Conservation (phyloP, 2,797 vertebrate species). For the Sciurus carolinensis region DNA sequence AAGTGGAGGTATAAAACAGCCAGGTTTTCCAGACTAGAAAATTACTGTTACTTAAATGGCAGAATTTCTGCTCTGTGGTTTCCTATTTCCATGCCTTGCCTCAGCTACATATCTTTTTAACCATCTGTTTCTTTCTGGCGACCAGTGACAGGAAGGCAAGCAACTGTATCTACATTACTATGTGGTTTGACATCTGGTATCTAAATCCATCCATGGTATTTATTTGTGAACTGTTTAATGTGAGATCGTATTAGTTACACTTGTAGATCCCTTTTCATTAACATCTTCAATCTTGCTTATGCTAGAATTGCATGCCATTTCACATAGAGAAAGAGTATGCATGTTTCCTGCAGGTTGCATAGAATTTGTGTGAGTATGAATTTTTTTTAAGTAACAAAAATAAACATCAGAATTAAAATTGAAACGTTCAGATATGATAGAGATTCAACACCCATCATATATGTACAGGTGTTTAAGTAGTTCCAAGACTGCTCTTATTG, state of each 20-base stretch:
- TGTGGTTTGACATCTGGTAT: slow-evolving; percentile 84
- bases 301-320: slow-evolving; percentile 20
- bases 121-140: slow-evolving; percentile 88
- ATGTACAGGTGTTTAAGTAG: not conserved
- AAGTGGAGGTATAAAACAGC: slow-evolving; percentile 74
- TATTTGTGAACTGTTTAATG: slow-evolving; percentile 82
- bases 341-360: slow-evolving; percentile 50
- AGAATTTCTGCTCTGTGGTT: slow-evolving; percentile 76
- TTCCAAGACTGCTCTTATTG: not conserved
- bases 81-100: slow-evolving; percentile 56
- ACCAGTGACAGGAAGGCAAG: slow-evolving; percentile 78
- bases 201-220: slow-evolving; percentile 78
- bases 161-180: slow-evolving; percentile 81
- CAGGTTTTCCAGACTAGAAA: slow-evolving; percentile 83
- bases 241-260: slow-evolving; percentile 77
- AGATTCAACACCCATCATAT: slow-evolving; percentile 1
- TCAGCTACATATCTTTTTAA: slow-evolving; percentile 79
- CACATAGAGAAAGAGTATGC: not conserved
- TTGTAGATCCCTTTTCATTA: slow-evolving; percentile 68
- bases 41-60: slow-evolving; percentile 79
- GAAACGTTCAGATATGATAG: slow-evolving; percentile 59
- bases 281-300: slow-evolving; percentile 52
- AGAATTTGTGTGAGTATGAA: slow-evolving; percentile 50
- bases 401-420: slow-evolving; percentile 64
- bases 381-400: slow-evolving; percentile 57